Evolutionary conservation across 1,140 invertebrate species (phyloP).

Genomic region (Megalonaias nervosa): DNA sequence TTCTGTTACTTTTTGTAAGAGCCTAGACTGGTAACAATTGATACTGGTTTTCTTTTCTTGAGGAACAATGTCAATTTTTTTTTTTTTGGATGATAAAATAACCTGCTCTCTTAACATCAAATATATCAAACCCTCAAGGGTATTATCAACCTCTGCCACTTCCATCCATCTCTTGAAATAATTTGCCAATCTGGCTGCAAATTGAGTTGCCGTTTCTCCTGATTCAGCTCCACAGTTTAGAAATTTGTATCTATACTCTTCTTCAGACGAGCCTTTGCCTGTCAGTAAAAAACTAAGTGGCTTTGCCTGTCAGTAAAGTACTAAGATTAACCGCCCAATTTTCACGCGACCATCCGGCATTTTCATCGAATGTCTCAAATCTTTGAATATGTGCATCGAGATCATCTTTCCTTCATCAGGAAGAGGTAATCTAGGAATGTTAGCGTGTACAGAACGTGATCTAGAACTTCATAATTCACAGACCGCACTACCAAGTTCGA

Average conservation of each 20-base stretch:
- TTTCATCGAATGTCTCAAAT: constrained; percentile 5
- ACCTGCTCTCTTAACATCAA: constrained; percentile 11
- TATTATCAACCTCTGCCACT: not conserved
- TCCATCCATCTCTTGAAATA: not conserved
- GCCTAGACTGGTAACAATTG: too few relatives aligned
- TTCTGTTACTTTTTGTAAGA: too few relatives aligned
- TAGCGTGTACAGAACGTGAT: too few relatives aligned
- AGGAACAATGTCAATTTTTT: not conserved
- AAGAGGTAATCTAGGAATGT: too few relatives aligned
- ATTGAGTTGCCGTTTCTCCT: constrained; percentile 2
- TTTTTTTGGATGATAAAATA: not conserved
- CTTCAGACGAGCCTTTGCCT: too few relatives aligned
- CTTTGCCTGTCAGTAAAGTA: constrained; percentile 2
- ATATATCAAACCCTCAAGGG: not conserved
- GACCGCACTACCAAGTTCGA: too few relatives aligned
- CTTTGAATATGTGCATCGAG: constrained; percentile 10
- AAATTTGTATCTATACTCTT: not conserved
- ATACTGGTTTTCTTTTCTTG: constrained; percentile 4
- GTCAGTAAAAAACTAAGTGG: too few relatives aligned
- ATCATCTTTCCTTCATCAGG: constrained; percentile 2
- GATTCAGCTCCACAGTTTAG: not conserved
- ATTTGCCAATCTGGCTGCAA: not conserved
- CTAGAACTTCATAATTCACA: too few relatives aligned
- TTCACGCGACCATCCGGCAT: not conserved
- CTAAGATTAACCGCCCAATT: constrained; percentile 4